phyloP scores from a whole-genome alignment of 2,113 vertebrate genomes.

The Gymnorhina tibicen region DNA sequence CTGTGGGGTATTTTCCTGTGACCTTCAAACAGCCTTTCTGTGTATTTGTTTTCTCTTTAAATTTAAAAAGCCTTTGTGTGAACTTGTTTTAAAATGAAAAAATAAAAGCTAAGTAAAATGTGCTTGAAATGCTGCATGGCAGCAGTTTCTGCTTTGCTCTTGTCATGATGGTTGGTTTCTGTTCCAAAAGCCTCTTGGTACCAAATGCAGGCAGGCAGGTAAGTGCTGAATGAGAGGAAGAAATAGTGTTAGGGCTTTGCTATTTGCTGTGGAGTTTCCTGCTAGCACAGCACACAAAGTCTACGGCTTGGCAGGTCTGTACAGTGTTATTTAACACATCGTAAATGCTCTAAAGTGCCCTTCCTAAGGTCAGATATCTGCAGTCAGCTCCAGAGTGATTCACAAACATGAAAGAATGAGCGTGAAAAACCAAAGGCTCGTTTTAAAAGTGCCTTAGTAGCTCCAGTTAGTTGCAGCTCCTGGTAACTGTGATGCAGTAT shows the following conservation, averaged over 20 bases:
- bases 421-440: neutral
- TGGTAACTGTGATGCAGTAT: rapidly evolving
- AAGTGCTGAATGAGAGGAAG: neutral
- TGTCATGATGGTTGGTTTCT: neutral
- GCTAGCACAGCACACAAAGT: neutral
- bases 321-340: neutral
- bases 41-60: neutral
- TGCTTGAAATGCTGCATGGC: neutral
- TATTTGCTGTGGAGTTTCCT: neutral
- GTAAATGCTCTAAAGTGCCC: neutral
- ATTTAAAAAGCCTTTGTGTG: neutral
- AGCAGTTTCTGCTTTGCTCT: neutral
- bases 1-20: neutral
- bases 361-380: slow-evolving; percentile 10
- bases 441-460: neutral
- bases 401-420: neutral
- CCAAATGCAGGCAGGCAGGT: neutral
- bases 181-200: neutral
- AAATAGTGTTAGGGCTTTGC: neutral
- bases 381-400: neutral
- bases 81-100: neutral
- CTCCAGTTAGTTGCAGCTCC: neutral
- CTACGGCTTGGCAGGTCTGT: neutral
- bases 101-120: neutral
- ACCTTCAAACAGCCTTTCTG: neutral